Evolutionary conservation across 2,888 invertebrate genomes (phyloP), one percentile per base, ranked within the genome.

Genomic region (Megamerina dolium): DNA sequence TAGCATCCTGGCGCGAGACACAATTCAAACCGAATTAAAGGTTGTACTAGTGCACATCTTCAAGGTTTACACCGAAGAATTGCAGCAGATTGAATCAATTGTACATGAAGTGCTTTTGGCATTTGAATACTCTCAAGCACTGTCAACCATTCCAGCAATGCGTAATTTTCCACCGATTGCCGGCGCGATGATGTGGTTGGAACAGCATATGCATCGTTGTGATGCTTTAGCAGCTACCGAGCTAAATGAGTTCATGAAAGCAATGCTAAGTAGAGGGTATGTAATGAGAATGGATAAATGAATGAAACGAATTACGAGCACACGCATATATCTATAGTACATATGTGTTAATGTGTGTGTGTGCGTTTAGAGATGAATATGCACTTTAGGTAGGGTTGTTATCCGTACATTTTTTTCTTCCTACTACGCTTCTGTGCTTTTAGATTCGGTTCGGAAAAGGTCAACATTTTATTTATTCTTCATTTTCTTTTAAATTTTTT

Each of bases 141-240:
- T 52, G 34, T 42, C 57, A 16, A 27, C 53, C 8, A 26, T 66
- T 17, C 58, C 64, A 1, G 30, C 53, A 20, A 60, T 68, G 29
- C 51, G 52, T 20, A 85, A 66, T 85, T 90, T 33, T 81, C 84
- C 43, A 76, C 58, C 64, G 14, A 53, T 88, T 2, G 79, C 86
- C 16, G 88, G 89, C 1, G 74, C 80, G 44, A 66, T 91, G 31
- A 80, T 83, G 68, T 87, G 87, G 82, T 66, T 89, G 4, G 70
- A 79, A 57, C 87, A 89, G 66, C 67, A 87, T 38, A 74, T 77
- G 40, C 70, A 72, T 35, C 72, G 84, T 36, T 63, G 61, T 41
- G 59, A 60, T 46, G 49, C 53, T 2, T 52, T 66, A 6, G 58
- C 58, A 3, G 58, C 57, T 14, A 53, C 41, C 21, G 61, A 63